phyloP scores from a whole-genome alignment of 2,113 vertebrate species.

The Isichthys henryi region DNA sequence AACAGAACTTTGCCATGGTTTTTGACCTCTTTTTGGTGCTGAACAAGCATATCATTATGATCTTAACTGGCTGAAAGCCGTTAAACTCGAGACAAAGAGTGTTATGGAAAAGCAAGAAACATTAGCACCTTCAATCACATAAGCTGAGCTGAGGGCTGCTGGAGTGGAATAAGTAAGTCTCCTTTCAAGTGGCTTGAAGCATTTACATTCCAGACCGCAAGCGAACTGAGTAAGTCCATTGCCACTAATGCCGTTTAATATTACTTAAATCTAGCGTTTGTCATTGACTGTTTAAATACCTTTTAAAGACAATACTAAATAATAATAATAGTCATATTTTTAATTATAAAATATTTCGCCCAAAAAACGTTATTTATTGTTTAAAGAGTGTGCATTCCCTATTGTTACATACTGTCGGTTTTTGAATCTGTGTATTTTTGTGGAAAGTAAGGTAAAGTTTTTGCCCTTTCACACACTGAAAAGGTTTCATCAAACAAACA shows the following conservation, averaged over 20 bases:
- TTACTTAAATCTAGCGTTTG: background rate
- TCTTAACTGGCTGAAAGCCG: background rate
- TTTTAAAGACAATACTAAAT: background rate
- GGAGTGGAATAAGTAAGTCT: conserved; percentile 32
- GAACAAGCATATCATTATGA: background rate
- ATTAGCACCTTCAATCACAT: conserved; percentile 25
- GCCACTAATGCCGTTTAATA: conserved; percentile 14
- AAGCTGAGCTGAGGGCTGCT: conserved; percentile 6
- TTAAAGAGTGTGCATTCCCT: background rate
- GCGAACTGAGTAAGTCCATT: conserved; percentile 25
- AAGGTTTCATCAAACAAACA: conserved; percentile 10
- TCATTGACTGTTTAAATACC: background rate
- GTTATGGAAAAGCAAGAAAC: background rate
- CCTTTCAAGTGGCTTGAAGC: conserved; percentile 31
- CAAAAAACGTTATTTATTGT: background rate
- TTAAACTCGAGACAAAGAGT: background rate
- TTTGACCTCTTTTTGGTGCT: background rate
- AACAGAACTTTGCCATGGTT: background rate
- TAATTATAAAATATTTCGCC: background rate
- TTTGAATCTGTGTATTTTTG: background rate
- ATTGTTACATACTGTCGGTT: background rate
- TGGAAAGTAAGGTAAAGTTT: background rate
- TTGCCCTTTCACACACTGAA: background rate
- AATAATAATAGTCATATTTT: background rate
- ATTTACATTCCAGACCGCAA: conserved; percentile 21